Conservation (phyloP, 2,888 invertebrate species). For the Hypercompe scribonia region DNA sequence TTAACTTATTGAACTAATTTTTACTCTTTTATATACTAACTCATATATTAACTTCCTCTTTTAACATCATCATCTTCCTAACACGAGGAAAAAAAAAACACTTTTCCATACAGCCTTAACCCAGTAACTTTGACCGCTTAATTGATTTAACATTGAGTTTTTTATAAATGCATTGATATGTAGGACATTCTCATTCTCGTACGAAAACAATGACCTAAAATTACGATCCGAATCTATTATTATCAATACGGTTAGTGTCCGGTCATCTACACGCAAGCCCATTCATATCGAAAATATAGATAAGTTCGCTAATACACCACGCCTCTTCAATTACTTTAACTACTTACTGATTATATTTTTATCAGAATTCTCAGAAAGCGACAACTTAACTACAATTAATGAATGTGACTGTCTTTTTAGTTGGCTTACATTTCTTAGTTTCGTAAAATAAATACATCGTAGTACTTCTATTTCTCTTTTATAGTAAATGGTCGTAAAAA, state of each 20-base stretch:
- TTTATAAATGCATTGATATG: background rate
- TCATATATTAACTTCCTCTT: background rate
- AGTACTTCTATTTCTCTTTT: too few relatives aligned
- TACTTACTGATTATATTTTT: constrained; percentile 31
- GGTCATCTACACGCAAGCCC: constrained; percentile 29
- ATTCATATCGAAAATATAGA: constrained; percentile 47
- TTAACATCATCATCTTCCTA: background rate
- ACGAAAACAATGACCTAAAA: background rate
- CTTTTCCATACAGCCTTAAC: background rate
- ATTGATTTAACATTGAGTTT: background rate
- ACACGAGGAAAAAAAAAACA: background rate
- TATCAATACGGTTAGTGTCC: constrained; percentile 13
- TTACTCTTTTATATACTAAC: too few relatives aligned
- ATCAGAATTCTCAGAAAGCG: constrained; percentile 26
- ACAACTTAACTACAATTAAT: background rate
- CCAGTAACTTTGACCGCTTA: constrained; percentile 3
- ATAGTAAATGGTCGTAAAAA: too few relatives aligned
- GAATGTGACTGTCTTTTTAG: background rate
- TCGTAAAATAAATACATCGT: background rate
- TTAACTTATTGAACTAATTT: background rate
- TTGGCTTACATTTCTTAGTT: background rate
- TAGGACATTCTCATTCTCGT: background rate
- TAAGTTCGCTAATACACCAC: constrained; percentile 55
- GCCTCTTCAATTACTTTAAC: constrained; percentile 53
- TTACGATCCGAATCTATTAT: constrained; percentile 3